Percentiles rank a stretch among this genome's conserved stretches.
These are phyloP conservation scores for Oscheius sp. DNA, from an alignment of 2,888 invertebrate species.

Conservation along the genomic window DNA sequence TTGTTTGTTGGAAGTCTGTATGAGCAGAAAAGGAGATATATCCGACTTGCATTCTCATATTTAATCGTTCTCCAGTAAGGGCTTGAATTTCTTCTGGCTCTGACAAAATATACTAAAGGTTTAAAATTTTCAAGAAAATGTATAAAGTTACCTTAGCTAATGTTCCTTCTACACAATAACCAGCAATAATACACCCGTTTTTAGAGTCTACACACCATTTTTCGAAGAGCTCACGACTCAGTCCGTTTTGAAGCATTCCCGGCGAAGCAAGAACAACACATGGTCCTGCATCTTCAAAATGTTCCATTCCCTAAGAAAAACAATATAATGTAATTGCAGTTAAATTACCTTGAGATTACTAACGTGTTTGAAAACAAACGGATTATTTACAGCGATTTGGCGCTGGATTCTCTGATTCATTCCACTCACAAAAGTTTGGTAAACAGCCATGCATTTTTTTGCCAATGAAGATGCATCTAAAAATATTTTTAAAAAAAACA, in stretches of 20 bases:
- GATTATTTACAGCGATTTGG: constrained; percentile 97
- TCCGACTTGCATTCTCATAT: constrained; percentile 79
- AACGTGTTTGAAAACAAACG: constrained; percentile 97
- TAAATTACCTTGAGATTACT: constrained; percentile 72
- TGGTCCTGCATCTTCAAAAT: constrained; percentile 98
- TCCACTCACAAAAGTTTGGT: constrained; percentile 98
- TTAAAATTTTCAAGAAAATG: neutral
- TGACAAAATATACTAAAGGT: constrained; percentile 81
- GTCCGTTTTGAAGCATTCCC: constrained; percentile 99
- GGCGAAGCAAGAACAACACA: constrained; percentile 99
- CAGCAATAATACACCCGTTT: constrained; percentile 97
- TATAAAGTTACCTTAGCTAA: constrained; percentile 73
- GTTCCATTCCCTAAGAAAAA: constrained; percentile 86
- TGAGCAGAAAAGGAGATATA: constrained; percentile 99
- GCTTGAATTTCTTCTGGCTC: constrained; percentile 97
- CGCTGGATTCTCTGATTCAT: constrained; percentile 97
- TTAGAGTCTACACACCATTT: constrained; percentile 98
- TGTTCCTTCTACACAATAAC: constrained; percentile 78
- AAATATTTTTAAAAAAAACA: neutral
- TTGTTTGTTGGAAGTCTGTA: constrained; percentile 96
- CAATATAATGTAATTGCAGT: neutral
- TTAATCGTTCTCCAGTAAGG: constrained; percentile 92
- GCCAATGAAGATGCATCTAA: constrained; percentile 91
- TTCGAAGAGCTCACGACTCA: constrained; percentile 95
- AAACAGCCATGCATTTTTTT: constrained; percentile 99